Evolutionary conservation across 2,888 invertebrate species (phyloP), one percentile per base, ranked within the genome.

Genomic region (Platycnemis pennipes): DNA sequence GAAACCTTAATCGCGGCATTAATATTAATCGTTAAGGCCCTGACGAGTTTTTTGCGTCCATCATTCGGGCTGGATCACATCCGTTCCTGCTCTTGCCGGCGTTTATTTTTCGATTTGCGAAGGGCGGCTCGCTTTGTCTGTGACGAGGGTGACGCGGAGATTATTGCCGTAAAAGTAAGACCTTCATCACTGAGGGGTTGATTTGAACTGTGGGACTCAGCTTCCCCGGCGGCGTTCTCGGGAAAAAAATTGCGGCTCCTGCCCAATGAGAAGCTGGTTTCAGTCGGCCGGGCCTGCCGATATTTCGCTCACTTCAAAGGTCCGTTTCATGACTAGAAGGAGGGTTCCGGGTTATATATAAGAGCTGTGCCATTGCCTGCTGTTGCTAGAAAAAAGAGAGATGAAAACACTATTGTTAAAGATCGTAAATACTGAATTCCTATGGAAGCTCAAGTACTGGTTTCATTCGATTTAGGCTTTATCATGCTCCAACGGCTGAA

Each of bases 11-110:
- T 77, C 77, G 16, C 77, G 13, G 77, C 77, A 77, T 77, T 37
- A 77, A 77, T 77, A 77, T 77, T 77, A 77, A 77, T 63, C 77
- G 77, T 37, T 11, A 11, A 63, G 63, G 63, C n/a, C 63, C 63
- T 5, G 63, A 63, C n/a, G 26, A 63, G 22, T 63, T 63, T 49
- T 63, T 63, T 63, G 63, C 19, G 63, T 63, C 26, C 63, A 53
- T 26, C 37, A 13, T 77, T 4, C 77, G 22, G 63, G 5, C 11
- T 37, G 77, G 37, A 22, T 77, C 2, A 37, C 37, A 16, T 77
- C 37, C 77, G 31, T 77, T 13, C 37, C 11, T 22, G 37, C 69
- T 37, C 31, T 8, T 13, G 2, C 5, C 22, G 77, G 37, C 77
- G 77, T 77, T 77, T 77, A 77, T 77, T 37, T 77, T 37, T 37